Base-by-base conservation (phyloP, 2,113 vertebrate genomes). In the Sitta europaea region DNA sequence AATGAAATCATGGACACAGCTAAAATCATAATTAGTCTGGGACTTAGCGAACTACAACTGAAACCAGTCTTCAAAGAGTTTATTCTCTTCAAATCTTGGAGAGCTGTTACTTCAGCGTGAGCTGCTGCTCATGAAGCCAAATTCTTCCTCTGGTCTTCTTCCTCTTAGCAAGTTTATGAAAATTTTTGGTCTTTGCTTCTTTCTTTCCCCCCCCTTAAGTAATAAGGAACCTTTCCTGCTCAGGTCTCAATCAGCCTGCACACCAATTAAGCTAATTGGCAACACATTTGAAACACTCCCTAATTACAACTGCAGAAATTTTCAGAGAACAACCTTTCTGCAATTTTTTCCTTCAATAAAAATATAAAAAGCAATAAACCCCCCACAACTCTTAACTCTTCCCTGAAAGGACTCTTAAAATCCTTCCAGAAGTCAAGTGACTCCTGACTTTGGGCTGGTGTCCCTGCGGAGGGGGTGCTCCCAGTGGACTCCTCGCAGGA, bases 231-330 rank as follows among this genome's bases (percentile, higher is more conserved):
- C 40, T 94, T 63, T 75, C 55, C 51, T 67, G 28, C 65, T 74
- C 36, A 36, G 63, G 86, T 66, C 43, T 93, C 58, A 92, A 61
- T 93, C 81, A 71, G 50, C 29, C 35, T 76, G 89, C 55, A 14
- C n/a, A 28, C 62, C 58, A 90, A 83, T 91, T 94, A 91, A 79
- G 89, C 40, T 86, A 86, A 79, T 62, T 94, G 90, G 88, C 50
- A 66, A 58, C 47, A 40, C 65, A 59, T 79, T 65, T 79, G 48
- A 83, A 94, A 77, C 29, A 72, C 58, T 87, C 47, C n/a, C 55
- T 96, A 96, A 96, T 96, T 94, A 85, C 81, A 85, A 40, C n/a
- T 84, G 83, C 43, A 89, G 68, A 88, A 31, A 19, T 58, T 80
- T 84, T 50, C 68, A 54, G 53, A 80, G 72, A 88, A 83, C 54